phyloP scores from a whole-genome alignment of 2,797 vertebrate species.

The Sus cebifrons region DNA sequence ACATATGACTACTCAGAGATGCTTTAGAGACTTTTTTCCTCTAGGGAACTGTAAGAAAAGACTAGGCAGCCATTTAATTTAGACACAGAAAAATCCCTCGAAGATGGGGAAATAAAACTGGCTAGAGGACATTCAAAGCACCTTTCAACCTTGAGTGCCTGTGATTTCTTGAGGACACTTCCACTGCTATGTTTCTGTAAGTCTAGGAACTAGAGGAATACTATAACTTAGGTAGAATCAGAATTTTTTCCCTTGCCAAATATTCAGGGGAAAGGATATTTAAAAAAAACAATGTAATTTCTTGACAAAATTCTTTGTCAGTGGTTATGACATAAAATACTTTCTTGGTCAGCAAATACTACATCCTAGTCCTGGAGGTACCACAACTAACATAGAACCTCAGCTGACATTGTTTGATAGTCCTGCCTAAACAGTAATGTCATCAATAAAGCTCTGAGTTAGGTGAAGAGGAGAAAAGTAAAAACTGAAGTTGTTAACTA shows the following conservation, averaged over 20 bases:
- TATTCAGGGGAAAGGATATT: neutral
- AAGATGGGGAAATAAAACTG: neutral
- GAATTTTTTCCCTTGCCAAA: constrained; percentile 3
- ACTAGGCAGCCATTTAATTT: neutral
- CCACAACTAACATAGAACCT: neutral
- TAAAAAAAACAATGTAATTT: neutral
- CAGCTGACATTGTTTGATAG: neutral
- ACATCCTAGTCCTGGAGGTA: neutral
- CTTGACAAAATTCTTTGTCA: neutral
- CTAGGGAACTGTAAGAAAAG: neutral
- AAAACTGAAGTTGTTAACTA: neutral
- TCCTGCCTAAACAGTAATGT: neutral
- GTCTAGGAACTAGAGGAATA: neutral
- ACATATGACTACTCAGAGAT: neutral
- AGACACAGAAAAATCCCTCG: neutral
- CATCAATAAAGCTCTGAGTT: neutral
- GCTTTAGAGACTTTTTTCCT: neutral
- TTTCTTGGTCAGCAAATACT: neutral
- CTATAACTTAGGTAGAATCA: neutral
- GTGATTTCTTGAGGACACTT: neutral
- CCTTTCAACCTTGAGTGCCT: neutral
- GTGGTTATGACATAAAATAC: neutral
- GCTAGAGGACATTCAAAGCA: neutral
- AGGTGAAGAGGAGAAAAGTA: neutral
- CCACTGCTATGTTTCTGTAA: neutral